These are phyloP conservation scores for Oncorhynchus tshawytscha DNA, from an alignment of 2,113 vertebrate genomes.

Conservation along the genomic window DNA sequence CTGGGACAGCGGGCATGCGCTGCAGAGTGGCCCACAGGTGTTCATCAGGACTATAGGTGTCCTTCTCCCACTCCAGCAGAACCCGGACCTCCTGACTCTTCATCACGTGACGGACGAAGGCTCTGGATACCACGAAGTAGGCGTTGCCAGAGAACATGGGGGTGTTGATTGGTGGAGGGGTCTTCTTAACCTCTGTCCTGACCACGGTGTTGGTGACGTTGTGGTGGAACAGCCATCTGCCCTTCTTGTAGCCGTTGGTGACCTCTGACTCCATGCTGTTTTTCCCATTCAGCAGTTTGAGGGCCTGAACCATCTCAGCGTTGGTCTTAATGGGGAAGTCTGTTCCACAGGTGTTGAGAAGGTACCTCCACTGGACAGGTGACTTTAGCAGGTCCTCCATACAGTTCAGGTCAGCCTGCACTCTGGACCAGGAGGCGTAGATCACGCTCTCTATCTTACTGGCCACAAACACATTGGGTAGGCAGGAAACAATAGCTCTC, in stretches of 20 bases:
- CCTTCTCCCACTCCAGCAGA: conserved; percentile 85
- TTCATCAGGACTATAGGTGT: conserved; percentile 92
- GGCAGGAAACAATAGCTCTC: conserved; percentile 77
- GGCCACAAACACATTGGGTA: conserved; percentile 88
- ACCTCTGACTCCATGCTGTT: conserved; percentile 86
- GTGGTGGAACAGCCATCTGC: conserved; percentile 78
- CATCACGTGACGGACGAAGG: conserved; percentile 80
- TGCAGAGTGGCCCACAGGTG: conserved; percentile 91
- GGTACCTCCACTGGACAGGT: conserved; percentile 78
- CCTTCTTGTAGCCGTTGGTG: conserved; percentile 59
- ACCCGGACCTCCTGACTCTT: conserved; percentile 49
- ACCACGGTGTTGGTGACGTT: conserved; percentile 40
- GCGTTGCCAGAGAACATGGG: conserved; percentile 87
- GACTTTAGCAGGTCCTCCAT: conserved; percentile 84
- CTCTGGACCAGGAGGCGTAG: conserved; percentile 87
- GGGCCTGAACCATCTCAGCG: conserved; percentile 74
- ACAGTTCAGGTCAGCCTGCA: conserved; percentile 94
- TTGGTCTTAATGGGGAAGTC: conserved; percentile 97
- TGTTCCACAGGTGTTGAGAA: conserved; percentile 88
- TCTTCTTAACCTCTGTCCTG: conserved; percentile 55
- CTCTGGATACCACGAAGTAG: conserved; percentile 79
- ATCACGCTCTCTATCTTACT: conserved; percentile 78
- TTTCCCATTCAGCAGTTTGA: conserved; percentile 77
- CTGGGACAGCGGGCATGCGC: conserved; percentile 80
- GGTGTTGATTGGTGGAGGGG: conserved; percentile 70